Evolutionary conservation across 2,113 vertebrate genomes (phyloP), one percentile per base, ranked within the genome.

Genomic region (Eudyptes chrysolophus): DNA sequence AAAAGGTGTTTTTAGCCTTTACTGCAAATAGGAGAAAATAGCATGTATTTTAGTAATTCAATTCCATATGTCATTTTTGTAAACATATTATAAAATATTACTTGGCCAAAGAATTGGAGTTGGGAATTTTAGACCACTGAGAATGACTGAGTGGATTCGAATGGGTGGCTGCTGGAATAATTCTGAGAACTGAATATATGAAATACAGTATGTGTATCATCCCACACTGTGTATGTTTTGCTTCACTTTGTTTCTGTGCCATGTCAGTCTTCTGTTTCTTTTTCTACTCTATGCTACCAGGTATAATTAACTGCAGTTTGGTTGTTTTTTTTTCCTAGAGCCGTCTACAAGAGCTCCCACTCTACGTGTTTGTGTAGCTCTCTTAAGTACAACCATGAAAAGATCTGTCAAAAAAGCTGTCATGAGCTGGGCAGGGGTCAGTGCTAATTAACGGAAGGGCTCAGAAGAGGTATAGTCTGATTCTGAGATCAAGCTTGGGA

Each of bases 361-460:
- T 89, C 38, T 51, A 1, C 46, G 15, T 70, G 20, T 87, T 82
- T 89, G 7, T 83, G 46, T 40, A 82, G 21, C 21, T 79, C 18
- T 84, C 42, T 84, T 79, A 84, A 83, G 34, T 48, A 72, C 20
- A 87, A 10, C 13, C 44, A 62, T 82, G 36, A 78, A 92, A 94
- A 72, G 49, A 81, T 24, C 84, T 96, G 65, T 89, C 87, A 92
- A 44, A 90, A 74, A 54, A 84, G 24, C 83, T 88, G 68, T 78
- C 71, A 51, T 25, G 77, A 91, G 48, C 61, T 77, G 40, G 52
- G 60, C 66, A 82, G 57, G 40, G 72, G 38, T 84, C n/a, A 79
- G 49, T 46, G 44, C 34, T 96, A 91, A 89, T 97, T 94, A 95
- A 89, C 9, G 87, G 64, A 72, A 90, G 18, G 51, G 88, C 44